Conservation (phyloP, 2,113 vertebrate species). For the Myotis brandtii region DNA sequence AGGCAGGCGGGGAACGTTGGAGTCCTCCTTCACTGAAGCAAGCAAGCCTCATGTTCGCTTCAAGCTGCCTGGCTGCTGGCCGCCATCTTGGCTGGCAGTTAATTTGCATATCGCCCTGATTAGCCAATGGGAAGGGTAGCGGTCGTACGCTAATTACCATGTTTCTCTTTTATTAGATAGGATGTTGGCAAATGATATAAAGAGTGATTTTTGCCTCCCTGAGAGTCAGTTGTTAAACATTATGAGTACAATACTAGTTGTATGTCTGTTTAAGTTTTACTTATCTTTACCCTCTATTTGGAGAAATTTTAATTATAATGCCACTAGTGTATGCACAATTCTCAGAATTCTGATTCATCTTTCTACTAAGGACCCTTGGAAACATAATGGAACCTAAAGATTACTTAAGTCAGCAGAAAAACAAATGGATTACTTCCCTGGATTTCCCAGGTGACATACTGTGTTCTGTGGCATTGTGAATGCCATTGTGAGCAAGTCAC, state of each 20-base stretch:
- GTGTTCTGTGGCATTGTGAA: neutral
- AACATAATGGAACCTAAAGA: neutral
- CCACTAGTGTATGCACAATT: neutral
- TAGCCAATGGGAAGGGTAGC: too few species aligned
- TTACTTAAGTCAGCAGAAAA: slow-evolving; percentile 28
- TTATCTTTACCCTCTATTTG: neutral
- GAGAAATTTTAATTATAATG: slow-evolving; percentile 40
- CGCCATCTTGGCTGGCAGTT: too few species aligned
- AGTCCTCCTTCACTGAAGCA: too few species aligned
- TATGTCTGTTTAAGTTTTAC: neutral
- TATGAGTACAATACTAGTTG: neutral
- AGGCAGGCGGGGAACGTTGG: too few species aligned
- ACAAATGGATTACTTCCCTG: neutral
- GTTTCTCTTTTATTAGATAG: too few species aligned
- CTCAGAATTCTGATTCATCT: neutral
- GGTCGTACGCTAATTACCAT: too few species aligned
- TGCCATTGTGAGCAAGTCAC: neutral
- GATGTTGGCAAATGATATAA: neutral
- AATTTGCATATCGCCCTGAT: too few species aligned
- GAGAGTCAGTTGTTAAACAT: neutral
- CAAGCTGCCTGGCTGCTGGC: too few species aligned
- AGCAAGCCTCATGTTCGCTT: too few species aligned
- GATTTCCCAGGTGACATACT: neutral
- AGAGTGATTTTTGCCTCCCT: neutral
- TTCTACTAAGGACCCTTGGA: neutral